Base-by-base conservation (phyloP, 2,888 invertebrate genomes). In the Drosophila lutescens region DNA sequence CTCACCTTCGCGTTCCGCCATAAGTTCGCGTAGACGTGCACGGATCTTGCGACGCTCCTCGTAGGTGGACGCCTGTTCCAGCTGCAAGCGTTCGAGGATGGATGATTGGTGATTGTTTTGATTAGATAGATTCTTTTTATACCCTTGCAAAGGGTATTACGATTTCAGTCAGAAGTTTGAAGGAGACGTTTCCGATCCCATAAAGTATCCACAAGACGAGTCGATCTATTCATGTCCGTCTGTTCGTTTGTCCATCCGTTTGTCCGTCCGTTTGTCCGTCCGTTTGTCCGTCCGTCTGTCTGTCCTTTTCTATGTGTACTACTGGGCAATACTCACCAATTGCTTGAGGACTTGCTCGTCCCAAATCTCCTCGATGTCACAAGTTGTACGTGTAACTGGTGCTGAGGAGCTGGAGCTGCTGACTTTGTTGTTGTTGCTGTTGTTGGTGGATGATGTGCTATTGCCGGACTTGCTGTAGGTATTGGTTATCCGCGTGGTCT, bases 1-100 rank as follows among this genome's bases (percentile, higher is more conserved):
- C 82, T 88, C 93, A 97, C 97, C 97, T 95, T 96, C 96, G 92
- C 96, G 95, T 93, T 96, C 96, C 89, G 97, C 96, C 95, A 97
- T 96, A 91, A 97, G 94, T 92, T 95, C 94, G 88, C 96, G 95
- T 89, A 97, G 94, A 92, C 97, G 94, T 88, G 95, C 95, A 92
- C 97, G 94, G 91, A 97, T 95, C 86, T 94, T 94, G 89, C 96
- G 95, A 89, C 97, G 94, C 92, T 96, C 96, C 92, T 97, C 97
- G 96, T 97, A 97, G 92, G 96, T 96, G 81, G 95, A 95, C 92
- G 96, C 95, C 93, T 95, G 95, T 92, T 96, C 96, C 93, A 97
- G 94, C 97, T 97, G 92, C 40, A 50, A 55, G 40, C 15, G 36
- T 30, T n/a, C 46, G 32, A 10, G n/a, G 7, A 53, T 34, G 6